A percentile compares a stretch with the other conserved stretches of the same genome.
Evolutionary conservation across 2,888 invertebrate genomes (phyloP).

Genomic region (Drosophila nigricruria): DNA sequence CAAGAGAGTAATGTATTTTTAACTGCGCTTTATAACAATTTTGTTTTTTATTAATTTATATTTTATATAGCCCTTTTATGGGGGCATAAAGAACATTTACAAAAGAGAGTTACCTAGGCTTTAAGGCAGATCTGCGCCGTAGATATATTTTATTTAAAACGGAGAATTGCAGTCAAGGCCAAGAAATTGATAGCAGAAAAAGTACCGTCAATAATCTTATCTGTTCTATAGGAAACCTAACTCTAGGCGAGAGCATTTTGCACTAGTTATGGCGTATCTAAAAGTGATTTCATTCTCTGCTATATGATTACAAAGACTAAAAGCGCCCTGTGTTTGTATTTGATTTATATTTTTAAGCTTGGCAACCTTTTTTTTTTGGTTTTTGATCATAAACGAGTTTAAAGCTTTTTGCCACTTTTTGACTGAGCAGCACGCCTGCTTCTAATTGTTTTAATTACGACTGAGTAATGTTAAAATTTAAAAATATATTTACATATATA

Average conservation of each 20-base stretch:
- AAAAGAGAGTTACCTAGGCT: conserved; percentile 16
- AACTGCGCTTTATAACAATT: conserved; percentile 28
- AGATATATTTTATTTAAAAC: conserved; percentile 17
- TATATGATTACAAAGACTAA: background rate
- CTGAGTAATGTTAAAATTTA: conserved; percentile 22
- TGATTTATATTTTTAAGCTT: conserved; percentile 27
- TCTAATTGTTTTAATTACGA: conserved; percentile 45
- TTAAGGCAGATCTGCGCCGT: conserved; percentile 19
- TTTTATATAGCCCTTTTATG: conserved; percentile 38
- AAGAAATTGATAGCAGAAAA: conserved; percentile 38
- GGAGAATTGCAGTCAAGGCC: conserved; percentile 46
- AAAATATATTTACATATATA: conserved; percentile 1
- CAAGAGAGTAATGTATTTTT: conserved; percentile 27
- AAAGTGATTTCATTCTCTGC: background rate
- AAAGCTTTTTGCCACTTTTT: conserved; percentile 9
- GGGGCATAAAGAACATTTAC: background rate
- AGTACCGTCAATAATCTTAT: conserved; percentile 61
- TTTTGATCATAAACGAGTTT: conserved; percentile 25
- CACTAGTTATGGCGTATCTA: conserved; percentile 16
- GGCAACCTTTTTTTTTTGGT: conserved; percentile 10
- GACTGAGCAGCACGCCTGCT: conserved; percentile 11
- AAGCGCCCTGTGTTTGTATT: conserved; percentile 5
- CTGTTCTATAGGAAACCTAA: conserved; percentile 50
- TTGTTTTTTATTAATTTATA: conserved; percentile 10
- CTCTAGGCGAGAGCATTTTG: background rate